Conservation (phyloP, 2,888 invertebrate species). For the Phyto melanocephala region DNA sequence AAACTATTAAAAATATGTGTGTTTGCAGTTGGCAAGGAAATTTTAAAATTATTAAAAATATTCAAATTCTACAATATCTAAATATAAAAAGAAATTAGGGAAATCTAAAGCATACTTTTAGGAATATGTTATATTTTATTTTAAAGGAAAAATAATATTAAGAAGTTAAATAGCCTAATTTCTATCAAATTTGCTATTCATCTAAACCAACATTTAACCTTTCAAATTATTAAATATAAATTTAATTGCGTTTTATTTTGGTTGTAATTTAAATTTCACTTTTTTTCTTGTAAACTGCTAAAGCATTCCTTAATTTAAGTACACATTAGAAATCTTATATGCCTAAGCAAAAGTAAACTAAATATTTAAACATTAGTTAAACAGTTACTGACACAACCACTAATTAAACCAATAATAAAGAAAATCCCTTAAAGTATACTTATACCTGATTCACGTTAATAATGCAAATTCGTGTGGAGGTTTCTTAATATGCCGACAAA, state of each 20-base stretch:
- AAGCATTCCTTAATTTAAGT: background rate
- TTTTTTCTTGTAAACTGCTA: background rate
- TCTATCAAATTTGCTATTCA: too few species aligned
- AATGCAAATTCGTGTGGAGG: background rate
- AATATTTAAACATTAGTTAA: background rate
- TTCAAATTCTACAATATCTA: too few species aligned
- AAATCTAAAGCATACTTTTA: background rate
- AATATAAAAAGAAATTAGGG: too few species aligned
- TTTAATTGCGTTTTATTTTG: too few species aligned
- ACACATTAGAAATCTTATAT: background rate
- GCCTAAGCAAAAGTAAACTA: too few species aligned
- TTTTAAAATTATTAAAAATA: background rate
- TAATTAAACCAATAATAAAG: background rate
- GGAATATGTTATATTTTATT: too few species aligned
- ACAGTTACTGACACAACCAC: background rate
- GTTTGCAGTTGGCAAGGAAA: background rate
- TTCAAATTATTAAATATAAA: too few species aligned
- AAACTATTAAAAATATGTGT: background rate
- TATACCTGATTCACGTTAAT: background rate
- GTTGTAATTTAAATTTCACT: background rate
- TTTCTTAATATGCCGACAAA: background rate
- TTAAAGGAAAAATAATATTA: too few species aligned
- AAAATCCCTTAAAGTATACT: slow-evolving; percentile 7
- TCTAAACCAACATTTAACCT: too few species aligned
- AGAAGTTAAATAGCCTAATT: too few species aligned